A percentile compares a stretch with the other conserved stretches of the same genome.
Evolutionary conservation across 2,797 vertebrate species (phyloP).

Genomic region (Spatula clypeata): DNA sequence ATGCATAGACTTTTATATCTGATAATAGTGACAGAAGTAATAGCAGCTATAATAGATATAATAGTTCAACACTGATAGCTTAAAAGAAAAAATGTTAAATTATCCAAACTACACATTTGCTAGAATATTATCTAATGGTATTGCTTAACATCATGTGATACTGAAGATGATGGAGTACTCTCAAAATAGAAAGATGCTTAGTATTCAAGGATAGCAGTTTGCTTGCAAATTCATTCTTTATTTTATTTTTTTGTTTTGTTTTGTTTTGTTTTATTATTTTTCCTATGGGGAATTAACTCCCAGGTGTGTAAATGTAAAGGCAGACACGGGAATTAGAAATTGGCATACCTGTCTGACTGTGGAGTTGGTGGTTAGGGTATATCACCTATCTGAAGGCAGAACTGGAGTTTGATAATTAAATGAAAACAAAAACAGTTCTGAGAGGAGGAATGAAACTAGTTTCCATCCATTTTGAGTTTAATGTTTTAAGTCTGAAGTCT

Average conservation of each 20-base stretch:
- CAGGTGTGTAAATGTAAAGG: not conserved
- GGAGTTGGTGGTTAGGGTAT: not conserved
- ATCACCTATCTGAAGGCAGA: not conserved
- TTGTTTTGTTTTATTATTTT: not conserved
- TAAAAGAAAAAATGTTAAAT: not conserved
- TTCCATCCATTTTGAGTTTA: not conserved
- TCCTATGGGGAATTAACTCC: not conserved
- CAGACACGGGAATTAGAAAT: not conserved
- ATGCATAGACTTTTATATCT: not conserved
- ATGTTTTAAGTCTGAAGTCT: not conserved
- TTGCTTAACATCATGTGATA: not conserved
- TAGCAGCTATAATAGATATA: not conserved
- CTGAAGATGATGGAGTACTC: not conserved
- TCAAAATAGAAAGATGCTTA: not conserved
- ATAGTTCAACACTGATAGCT: not conserved
- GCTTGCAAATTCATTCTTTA: fast-evolving
- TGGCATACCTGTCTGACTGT: not conserved
- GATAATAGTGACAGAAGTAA: not conserved
- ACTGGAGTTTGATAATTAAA: not conserved
- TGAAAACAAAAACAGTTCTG: not conserved
- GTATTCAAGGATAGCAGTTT: not conserved
- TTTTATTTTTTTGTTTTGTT: not conserved
- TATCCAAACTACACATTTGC: not conserved
- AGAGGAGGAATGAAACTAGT: not conserved
- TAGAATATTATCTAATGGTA: not conserved